Base-by-base conservation (phyloP, 2,888 invertebrate species). In the Cheilosia impressa region DNA sequence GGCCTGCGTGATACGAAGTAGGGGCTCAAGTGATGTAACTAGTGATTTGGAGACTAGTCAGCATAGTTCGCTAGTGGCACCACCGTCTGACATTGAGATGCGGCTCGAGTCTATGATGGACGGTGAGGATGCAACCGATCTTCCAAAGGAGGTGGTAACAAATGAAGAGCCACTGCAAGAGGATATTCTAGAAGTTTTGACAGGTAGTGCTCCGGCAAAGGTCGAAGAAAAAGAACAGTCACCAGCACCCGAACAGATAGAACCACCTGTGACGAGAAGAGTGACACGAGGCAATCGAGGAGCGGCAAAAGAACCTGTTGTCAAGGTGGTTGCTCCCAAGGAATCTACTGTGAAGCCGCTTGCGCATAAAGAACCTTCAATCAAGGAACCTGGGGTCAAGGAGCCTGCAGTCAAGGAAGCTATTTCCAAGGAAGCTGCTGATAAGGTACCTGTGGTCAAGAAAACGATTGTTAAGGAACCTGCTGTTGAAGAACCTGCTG, bases 11-110 rank as follows among this genome's bases (percentile, higher is more conserved):
- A 90, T 92, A 77, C 90, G 92, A 58, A 92, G 92, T 76, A 90
- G 92, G 4, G 92, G 92, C 0, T 92, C 92, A 0, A 92, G 92
- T 79, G 92, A 92, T 38, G 90, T 92, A 0, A 92, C 92, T 17
- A 92, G 92, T 84, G 92, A 92, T 77, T 88, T 92, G 58, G 92
- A 92, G 87, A 92, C 92, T 63, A 92, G 92, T 80, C 92, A 92
- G 78, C 92, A 92, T 88, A 92, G 92, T 47, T 92, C 92, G 0
- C 76, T 92, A 43, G 92, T 92, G 3, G 92, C 92, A 27, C 91
- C 91, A 9, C 92, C 92, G 2, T 92, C 92, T 6, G 92, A 92
- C 79, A 91, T 92, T 87, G 92, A 92, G 79, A 90, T 91, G 9
- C 89, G 92, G 0, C 87, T 92, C 4, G 92, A 92, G 81, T 92